Conservation (phyloP, 1,140 invertebrate species). For the Eubasilissa regina region DNA sequence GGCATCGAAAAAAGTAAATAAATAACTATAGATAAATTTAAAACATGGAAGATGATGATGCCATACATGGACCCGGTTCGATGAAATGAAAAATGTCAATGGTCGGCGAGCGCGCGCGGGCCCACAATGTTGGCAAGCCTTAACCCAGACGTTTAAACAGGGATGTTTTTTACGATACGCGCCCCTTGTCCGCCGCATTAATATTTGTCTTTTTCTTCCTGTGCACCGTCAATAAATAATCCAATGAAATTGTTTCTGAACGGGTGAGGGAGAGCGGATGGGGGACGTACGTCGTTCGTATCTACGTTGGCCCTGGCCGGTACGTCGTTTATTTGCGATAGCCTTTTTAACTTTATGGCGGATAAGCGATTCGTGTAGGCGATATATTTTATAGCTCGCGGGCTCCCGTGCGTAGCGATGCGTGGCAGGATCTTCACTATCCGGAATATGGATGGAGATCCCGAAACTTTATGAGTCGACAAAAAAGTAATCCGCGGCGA, state of each 20-base stretch:
- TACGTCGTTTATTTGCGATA: constrained; percentile 56
- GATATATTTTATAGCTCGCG: constrained; percentile 58
- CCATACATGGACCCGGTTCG: no score
- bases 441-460: constrained; percentile 28
- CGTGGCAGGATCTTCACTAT: constrained; percentile 23
- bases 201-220: constrained; percentile 58
- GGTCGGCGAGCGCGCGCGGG: no score
- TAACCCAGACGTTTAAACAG: constrained; percentile 46
- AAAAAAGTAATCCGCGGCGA: constrained; percentile 48
- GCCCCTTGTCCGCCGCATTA: constrained; percentile 50
- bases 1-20: no score
- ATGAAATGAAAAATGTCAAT: no score
- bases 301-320: constrained; percentile 17
- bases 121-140: constrained; percentile 1
- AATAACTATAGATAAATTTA: no score
- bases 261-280: constrained; percentile 20
- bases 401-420: constrained; percentile 46
- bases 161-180: constrained; percentile 55
- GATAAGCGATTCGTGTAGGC: constrained; percentile 60
- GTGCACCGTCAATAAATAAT: constrained; percentile 60
- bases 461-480: constrained; percentile 47
- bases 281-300: neutral
- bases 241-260: constrained; percentile 58
- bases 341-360: constrained; percentile 60
- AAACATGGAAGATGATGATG: no score